Conservation (phyloP, 2,888 invertebrate species). For the Philereme transversata region DNA sequence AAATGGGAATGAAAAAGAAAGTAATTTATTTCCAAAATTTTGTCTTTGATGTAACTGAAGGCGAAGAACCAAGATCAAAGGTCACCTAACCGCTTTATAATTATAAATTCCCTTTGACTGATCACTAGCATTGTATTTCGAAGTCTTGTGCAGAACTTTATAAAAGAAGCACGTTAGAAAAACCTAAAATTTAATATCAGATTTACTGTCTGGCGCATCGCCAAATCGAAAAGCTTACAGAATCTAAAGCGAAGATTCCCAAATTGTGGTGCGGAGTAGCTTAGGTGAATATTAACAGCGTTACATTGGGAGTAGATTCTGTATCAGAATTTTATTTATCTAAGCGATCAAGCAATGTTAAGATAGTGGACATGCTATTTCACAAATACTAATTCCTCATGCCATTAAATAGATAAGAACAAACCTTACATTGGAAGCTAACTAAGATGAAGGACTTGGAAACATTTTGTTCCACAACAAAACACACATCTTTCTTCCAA, state of each 20-base stretch:
- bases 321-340: neutral
- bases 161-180: constrained; percentile 25
- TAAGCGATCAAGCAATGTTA: neutral
- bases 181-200: constrained; percentile 28
- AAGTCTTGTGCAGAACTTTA: constrained; percentile 4
- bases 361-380: neutral
- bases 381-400: too few relatives aligned
- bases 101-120: neutral
- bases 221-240: constrained; percentile 32
- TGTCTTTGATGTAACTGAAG: neutral
- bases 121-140: neutral
- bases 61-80: too few relatives aligned
- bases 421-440: too few relatives aligned
- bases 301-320: neutral
- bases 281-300: constrained; percentile 2
- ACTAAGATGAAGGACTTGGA: too few relatives aligned
- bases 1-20: neutral
- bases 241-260: constrained; percentile 26
- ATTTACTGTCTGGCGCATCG: constrained; percentile 27
- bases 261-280: constrained; percentile 19
- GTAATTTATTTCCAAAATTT: neutral
- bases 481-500: too few relatives aligned
- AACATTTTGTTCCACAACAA: too few relatives aligned
- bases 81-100: neutral
- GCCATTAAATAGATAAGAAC: too few relatives aligned